Evolutionary conservation across 2,113 vertebrate species (phyloP), one percentile per base, ranked within the genome.

Genomic region (Percina caprodes): DNA sequence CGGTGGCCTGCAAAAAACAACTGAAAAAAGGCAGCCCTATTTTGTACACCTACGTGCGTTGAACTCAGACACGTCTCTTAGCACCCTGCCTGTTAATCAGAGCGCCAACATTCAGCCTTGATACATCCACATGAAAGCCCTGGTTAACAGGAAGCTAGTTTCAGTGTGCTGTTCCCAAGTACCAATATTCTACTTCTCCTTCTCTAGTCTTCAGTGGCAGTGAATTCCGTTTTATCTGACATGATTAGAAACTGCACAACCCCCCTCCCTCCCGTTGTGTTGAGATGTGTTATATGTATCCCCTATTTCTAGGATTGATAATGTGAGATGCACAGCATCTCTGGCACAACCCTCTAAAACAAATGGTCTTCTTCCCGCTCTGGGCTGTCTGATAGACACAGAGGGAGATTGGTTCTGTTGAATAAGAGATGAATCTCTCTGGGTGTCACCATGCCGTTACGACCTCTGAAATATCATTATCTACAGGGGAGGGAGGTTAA

Each of bases 381-480:
- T 49, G 9, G 85, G 89, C 90, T 67, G 67, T 77, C 89, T 92
- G 92, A 94, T 90, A 87, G 92, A 92, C 92, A 92, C 79, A 82
- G 84, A 89, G 69, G 72, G 88, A 92, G 93, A 94, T 94, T 94
- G 92, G 89, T 91, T 94, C 86, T 93, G 93, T 86, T 93, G 92
- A 94, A 94, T 94, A 94, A 93, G 91, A 92, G 84, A 94, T 94
- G 91, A 92, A 92, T 93, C 90, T 94, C 82, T 82, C 79, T 74
- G 73, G 85, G 77, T 92, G 92, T 93, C 90, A 91, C 91, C 70
- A 69, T 76, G 78, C 76, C 6, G 79, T 86, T 82, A 77, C 68
- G 74, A 92, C 91, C 93, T 91, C 89, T 91, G 91, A 93, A 94
- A 94, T 91, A 94, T 94, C 90, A 94, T 94, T 94, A 94, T 94